Evolutionary conservation across 37 sponge, comb jelly and placozoan species (phyloP), one percentile per base, ranked within the genome.

Genomic region (Chondrilla cf. caribensis): DNA sequence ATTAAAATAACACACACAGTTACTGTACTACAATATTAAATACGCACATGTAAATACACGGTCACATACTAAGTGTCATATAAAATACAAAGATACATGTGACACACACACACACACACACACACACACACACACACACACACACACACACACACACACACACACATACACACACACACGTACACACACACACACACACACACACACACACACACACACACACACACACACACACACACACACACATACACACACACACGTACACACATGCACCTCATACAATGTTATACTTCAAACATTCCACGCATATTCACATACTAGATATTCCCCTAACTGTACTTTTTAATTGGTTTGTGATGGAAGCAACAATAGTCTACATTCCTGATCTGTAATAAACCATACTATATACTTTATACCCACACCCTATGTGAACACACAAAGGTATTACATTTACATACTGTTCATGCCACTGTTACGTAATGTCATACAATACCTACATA

Each of bases 31-130:
- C n/a, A n/a, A n/a, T n/a, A n/a, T n/a, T n/a, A 55, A 11, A 55
- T 55, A 55, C 17, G 57, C 17, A 55, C 17, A 55, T 55, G 57
- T 55, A 55, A 19, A 55, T 17, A 55, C 17, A 11, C 11, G 11
- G 11, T 17, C 17, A 19, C 11, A 55, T 55, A 55, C 57, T 19
- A 55, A 55, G 11, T 55, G 57, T 55, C 57, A 55, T 55, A 55
- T 55, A 55, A 19, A 55, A 17, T 11, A 55, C 17, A 55, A 19
- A 19, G 17, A 55, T 55, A 17, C n/a, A n/a, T n/a, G n/a, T n/a
- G n/a, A n/a, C n/a, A n/a, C n/a, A n/a, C 64, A 22, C 29, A 26
- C 64, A 62, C 64, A 62, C 64, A 62, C 64, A 62, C 64, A 62
- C 64, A 15, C 15, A 26, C 64, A 62, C 64, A 62, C 29, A 62